Evolutionary conservation across 2,113 vertebrate species (phyloP).

Genomic region (Tauraco erythrolophus): DNA sequence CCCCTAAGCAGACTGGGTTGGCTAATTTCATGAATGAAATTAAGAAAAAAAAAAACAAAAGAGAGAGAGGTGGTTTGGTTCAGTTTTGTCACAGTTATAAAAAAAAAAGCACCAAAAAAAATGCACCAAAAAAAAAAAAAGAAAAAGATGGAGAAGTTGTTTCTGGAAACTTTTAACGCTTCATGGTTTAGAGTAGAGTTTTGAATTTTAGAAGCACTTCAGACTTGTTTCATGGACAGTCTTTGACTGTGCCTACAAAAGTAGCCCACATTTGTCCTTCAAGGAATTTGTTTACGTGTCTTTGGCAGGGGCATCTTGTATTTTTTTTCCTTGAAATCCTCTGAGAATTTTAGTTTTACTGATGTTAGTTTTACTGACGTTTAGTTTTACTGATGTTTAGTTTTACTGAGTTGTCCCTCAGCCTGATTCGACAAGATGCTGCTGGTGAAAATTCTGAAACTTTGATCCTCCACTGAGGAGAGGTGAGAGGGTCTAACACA

Average conservation of each 20-base stretch:
- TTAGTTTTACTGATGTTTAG: neutral
- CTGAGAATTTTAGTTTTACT: neutral
- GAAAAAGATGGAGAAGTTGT: neutral
- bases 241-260: neutral
- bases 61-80: neutral
- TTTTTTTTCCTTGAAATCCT: neutral
- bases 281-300: neutral
- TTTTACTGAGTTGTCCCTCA: neutral
- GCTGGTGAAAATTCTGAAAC: neutral
- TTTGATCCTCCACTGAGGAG: neutral
- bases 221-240: neutral
- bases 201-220: neutral
- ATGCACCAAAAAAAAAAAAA: neutral
- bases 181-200: neutral
- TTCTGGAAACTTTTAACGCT: neutral
- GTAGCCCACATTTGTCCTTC: neutral
- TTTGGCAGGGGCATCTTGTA: neutral
- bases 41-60: neutral
- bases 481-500: neutral
- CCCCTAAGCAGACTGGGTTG: neutral
- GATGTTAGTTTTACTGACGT: rapidly evolving
- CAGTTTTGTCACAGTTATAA: neutral
- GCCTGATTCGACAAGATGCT: neutral
- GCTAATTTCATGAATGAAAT: neutral
- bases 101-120: no score